Evolutionary conservation across 2,888 invertebrate genomes (phyloP), one percentile per base, ranked within the genome.

Genomic region (Drosophila testacea): DNA sequence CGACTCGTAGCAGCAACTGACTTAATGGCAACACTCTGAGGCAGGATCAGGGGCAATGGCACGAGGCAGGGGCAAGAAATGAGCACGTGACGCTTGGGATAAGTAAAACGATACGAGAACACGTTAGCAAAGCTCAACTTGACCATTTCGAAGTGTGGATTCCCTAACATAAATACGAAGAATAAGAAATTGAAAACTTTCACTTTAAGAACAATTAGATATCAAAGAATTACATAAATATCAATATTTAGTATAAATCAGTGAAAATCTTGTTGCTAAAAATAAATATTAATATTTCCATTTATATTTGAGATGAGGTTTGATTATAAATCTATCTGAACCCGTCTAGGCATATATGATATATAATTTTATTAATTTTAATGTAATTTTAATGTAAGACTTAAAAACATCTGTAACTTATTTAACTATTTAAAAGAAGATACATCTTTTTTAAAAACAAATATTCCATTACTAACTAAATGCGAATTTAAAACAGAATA

Each of bases 61-160:
- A 22, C 2, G 22, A 22, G 55, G 28, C 13, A 56, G 36, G 55
- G 48, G 50, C 52, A 54, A 65, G 83, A 65, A 66, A 55, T 52
- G 42, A 69, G 79, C 82, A 84, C 79, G 88, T 87, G 88, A 82
- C 70, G 65, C 63, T 52, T 56, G 62, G 68, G 65, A 79, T 69
- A 84, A 78, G 69, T 70, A 69, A 84, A 60, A 66, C 54, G 79
- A 75, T 68, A 81, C 56, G 50, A 46, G 52, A 39, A 32, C 57
- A 39, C 46, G 57, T 47, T 30, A 48, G 27, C 4, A 9, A 10
- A 32, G 27, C n/a, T 16, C 13, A 7, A 9, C n/a, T 32, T 32
- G 16, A 38, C 6, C 48, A 44, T 2, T n/a, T n/a, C 73, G 56
- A 68, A 63, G 0, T 7, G 16, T 16, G 13, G 1, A 54, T 46